A percentile compares a stretch with the other conserved stretches of the same genome.
Conservation (phyloP, 2,797 vertebrate genomes). For the Pyrocephalus nanus region DNA sequence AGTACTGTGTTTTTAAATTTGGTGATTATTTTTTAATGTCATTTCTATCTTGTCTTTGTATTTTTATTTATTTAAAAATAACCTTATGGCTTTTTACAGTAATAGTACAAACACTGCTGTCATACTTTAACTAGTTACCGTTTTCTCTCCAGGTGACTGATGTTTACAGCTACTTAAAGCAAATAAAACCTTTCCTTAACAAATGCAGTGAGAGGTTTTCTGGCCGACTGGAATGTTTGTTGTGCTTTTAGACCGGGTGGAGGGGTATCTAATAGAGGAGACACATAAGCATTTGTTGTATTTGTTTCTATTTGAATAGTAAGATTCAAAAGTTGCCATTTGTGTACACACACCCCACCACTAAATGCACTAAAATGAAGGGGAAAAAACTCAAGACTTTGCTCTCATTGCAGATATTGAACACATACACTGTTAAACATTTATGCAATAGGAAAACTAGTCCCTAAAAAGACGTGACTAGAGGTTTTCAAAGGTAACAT, state of each 20-base stretch:
- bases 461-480: not conserved
- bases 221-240: not conserved
- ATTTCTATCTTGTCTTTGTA: not conserved
- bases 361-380: not conserved
- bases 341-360: not conserved
- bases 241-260: not conserved
- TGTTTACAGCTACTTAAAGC: not conserved
- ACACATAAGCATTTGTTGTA: not conserved
- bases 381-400: not conserved
- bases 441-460: not conserved
- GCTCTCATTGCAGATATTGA: not conserved
- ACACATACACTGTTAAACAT: not conserved
- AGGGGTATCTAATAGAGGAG: not conserved
- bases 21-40: not conserved
- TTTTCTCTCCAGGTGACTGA: not conserved
- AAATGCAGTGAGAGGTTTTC: not conserved
- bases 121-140: not conserved
- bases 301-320: not conserved
- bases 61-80: slow-evolving; percentile 23
- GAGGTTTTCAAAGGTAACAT: not conserved
- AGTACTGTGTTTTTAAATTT: not conserved
- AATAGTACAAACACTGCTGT: not conserved
- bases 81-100: slow-evolving; percentile 1
- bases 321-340: not conserved
- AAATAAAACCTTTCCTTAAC: not conserved